Conservation (phyloP, 2,797 vertebrate species). For the Sebastes matsubarae region DNA sequence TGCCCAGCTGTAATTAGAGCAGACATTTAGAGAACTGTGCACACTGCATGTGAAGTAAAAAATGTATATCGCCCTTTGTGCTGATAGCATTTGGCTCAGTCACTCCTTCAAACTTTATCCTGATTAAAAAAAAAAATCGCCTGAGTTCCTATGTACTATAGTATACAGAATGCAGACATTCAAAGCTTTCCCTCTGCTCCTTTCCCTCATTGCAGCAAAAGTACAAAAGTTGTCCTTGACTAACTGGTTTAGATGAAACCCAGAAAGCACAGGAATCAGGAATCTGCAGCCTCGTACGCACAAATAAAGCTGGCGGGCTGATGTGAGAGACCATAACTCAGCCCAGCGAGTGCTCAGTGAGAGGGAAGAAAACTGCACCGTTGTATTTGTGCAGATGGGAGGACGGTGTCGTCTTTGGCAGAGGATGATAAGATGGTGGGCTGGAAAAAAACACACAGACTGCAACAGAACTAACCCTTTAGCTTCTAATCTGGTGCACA, state of each 20-base stretch:
- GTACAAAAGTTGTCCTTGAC: not conserved
- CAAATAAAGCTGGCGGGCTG: not conserved
- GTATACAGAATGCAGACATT: not conserved
- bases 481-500: not conserved
- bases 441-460: conserved; percentile 1
- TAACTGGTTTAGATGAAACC: conserved; percentile 21
- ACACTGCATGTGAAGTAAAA: not conserved
- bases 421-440: conserved; percentile 10
- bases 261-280: not conserved
- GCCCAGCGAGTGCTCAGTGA: conserved; percentile 1
- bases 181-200: not conserved
- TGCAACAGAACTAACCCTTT: not conserved
- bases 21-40: too few relatives aligned
- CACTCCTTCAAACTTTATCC: not conserved
- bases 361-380: not conserved
- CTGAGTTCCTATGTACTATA: not conserved
- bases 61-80: not conserved
- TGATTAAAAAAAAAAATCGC: not conserved
- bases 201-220: not conserved
- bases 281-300: not conserved
- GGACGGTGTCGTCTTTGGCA: conserved; percentile 14
- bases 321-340: conserved; percentile 19
- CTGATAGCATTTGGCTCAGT: not conserved
- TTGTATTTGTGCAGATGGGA: conserved; percentile 27
- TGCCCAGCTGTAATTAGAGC: too few relatives aligned